Percentiles rank a stretch among this genome's conserved stretches.
These are phyloP conservation scores for Leptestheria dahalacensis DNA, from an alignment of 1,140 invertebrate genomes.

Conservation along the genomic window DNA sequence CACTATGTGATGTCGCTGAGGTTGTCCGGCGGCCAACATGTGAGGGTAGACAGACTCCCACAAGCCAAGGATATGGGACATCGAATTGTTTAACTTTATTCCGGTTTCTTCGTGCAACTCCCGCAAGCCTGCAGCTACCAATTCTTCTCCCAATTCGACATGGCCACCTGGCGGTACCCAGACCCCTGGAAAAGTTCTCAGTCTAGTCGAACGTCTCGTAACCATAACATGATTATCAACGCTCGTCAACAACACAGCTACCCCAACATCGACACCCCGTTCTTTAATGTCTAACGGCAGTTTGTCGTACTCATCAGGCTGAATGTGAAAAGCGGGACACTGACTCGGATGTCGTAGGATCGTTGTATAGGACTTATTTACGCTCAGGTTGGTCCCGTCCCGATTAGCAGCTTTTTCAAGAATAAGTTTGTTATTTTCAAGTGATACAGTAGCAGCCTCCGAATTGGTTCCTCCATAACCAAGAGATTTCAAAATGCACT, in stretches of 20 bases:
- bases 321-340: neutral
- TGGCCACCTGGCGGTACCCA: slow-evolving; percentile 33
- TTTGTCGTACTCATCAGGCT: neutral
- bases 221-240: slow-evolving; percentile 28
- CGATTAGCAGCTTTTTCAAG: neutral
- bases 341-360: neutral
- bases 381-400: neutral
- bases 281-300: neutral
- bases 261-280: slow-evolving; percentile 28
- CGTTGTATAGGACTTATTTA: neutral
- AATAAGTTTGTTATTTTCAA: neutral
- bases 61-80: slow-evolving; percentile 22
- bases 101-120: slow-evolving; percentile 29
- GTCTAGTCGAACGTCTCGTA: slow-evolving; percentile 26
- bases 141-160: slow-evolving; percentile 20
- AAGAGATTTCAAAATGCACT: neutral
- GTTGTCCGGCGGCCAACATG: slow-evolving; percentile 23
- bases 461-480: neutral
- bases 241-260: slow-evolving; percentile 26
- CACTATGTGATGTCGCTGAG: slow-evolving; percentile 28
- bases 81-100: slow-evolving; percentile 19
- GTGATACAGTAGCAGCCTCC: neutral
- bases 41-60: slow-evolving; percentile 30
- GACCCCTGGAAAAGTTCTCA: slow-evolving; percentile 30
- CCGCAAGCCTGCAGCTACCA: slow-evolving; percentile 24